Conservation (phyloP, 1,140 invertebrate species). For the Heliconius eleuchia region DNA sequence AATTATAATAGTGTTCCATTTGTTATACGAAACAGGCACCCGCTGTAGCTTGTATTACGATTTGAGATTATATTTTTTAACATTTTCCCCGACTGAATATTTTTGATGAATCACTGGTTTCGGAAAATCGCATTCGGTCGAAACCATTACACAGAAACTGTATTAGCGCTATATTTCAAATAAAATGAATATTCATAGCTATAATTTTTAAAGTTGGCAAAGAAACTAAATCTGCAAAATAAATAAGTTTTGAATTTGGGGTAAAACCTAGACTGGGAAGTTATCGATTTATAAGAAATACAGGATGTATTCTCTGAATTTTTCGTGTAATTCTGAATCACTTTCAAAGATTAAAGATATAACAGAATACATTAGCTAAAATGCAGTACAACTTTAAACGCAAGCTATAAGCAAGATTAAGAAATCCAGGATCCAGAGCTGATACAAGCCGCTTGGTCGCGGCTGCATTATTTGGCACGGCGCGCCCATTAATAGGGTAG, state of each 20-base stretch:
- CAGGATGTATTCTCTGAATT: background rate
- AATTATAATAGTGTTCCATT: background rate
- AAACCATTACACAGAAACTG: background rate
- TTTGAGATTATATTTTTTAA: background rate
- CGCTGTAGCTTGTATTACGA: background rate
- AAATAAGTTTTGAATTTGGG: constrained; percentile 25
- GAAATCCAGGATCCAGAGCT: constrained; percentile 52
- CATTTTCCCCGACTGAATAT: too few species aligned
- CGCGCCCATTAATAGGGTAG: constrained; percentile 60
- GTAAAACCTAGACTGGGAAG: background rate
- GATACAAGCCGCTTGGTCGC: constrained; percentile 55
- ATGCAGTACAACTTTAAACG: constrained; percentile 6
- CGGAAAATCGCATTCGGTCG: background rate
- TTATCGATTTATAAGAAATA: background rate
- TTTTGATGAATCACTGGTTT: background rate
- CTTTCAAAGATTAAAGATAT: background rate
- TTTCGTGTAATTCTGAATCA: background rate
- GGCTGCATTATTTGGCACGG: constrained; percentile 68
- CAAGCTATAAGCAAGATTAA: constrained; percentile 37
- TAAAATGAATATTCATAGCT: constrained; percentile 23
- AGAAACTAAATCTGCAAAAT: constrained; percentile 20
- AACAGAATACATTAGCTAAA: background rate
- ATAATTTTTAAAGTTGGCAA: constrained; percentile 27
- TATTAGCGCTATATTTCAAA: constrained; percentile 20
- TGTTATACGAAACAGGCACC: background rate